Evolutionary conservation across 2,797 vertebrate genomes (phyloP).

Genomic region (Simalia tracyae): DNA sequence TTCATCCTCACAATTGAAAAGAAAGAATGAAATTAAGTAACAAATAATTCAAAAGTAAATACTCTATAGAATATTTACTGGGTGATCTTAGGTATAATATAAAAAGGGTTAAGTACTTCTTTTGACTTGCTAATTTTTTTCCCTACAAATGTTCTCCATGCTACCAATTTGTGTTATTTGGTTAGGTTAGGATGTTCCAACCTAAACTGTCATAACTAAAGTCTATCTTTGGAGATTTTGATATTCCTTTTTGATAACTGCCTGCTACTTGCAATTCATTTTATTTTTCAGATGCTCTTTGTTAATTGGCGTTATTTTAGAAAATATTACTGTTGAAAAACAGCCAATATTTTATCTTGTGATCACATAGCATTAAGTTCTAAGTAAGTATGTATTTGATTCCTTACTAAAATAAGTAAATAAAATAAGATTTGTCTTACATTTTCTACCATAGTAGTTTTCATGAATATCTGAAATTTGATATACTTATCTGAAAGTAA

Average conservation of each 20-base stretch:
- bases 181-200: background rate
- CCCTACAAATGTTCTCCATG: background rate
- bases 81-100: background rate
- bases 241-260: background rate
- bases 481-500: background rate
- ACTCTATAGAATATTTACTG: no score
- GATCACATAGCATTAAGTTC: background rate
- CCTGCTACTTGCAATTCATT: background rate
- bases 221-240: no score
- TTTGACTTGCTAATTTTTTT: background rate
- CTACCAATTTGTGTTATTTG: background rate
- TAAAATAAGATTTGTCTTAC: background rate
- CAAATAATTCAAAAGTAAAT: background rate
- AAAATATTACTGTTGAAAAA: background rate
- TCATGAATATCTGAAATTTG: background rate
- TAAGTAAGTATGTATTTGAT: background rate
- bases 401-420: background rate
- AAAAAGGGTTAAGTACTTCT: background rate
- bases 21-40: background rate
- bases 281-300: background rate
- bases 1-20: background rate
- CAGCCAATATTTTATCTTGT: background rate
- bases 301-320: background rate
- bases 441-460: background rate
- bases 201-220: no score